phyloP scores from a whole-genome alignment of 92 coral and sea anemone species.

The Muricea muricata region DNA sequence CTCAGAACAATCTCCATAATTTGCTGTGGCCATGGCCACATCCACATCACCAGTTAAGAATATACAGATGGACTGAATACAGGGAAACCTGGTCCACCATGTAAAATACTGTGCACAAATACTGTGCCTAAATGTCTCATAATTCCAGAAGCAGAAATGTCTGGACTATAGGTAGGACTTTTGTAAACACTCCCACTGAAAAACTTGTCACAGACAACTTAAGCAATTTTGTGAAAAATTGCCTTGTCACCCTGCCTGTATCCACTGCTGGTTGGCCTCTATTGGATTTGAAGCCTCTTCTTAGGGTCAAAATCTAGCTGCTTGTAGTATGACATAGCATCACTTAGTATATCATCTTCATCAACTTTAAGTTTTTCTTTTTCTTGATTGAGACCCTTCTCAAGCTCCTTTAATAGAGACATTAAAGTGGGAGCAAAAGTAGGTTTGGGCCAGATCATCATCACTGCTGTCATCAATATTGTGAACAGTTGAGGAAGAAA shows the following conservation, averaged over 20 bases:
- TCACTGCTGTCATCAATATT: no score
- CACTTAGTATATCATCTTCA: constrained; percentile 58
- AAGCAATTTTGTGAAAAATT: constrained; percentile 73
- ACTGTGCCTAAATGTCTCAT: constrained; percentile 73
- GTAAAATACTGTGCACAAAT: constrained; percentile 69
- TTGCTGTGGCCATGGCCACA: no score
- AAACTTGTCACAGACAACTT: no score
- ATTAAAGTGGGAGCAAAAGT: no score
- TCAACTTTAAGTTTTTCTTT: constrained; percentile 64
- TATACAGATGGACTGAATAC: constrained; percentile 62
- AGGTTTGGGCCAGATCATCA: no score
- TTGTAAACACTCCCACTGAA: constrained; percentile 50
- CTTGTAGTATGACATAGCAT: constrained; percentile 70
- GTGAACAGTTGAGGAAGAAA: no score
- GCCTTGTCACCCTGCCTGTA: constrained; percentile 71
- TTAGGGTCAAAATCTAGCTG: constrained; percentile 56
- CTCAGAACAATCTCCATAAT: no score
- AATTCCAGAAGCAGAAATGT: constrained; percentile 67
- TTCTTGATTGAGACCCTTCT: no score
- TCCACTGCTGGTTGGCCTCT: constrained; percentile 72
- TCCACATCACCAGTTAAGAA: constrained; percentile 56
- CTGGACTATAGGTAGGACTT: constrained; percentile 48
- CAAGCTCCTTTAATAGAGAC: no score
- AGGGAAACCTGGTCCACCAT: constrained; percentile 73
- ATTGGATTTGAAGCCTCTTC: constrained; percentile 60